A percentile compares a stretch with the other conserved stretches of the same genome.
Evolutionary conservation across 2,113 vertebrate species (phyloP).

Genomic region (Ibidorhyncha struthersii): DNA sequence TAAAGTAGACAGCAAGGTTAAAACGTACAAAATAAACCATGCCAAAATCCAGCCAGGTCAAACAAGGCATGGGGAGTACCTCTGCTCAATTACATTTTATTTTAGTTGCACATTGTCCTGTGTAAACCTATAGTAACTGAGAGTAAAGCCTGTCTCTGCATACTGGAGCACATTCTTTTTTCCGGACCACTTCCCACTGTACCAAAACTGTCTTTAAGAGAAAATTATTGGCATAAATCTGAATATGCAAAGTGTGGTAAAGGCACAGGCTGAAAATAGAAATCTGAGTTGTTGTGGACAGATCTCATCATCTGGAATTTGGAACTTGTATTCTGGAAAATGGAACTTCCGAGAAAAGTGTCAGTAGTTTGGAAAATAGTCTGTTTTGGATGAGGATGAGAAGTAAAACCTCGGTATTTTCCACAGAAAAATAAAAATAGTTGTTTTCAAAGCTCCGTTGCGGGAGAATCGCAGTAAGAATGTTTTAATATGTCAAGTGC

Average conservation of each 20-base stretch:
- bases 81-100: background rate
- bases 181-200: background rate
- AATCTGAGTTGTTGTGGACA: background rate
- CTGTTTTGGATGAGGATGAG: background rate
- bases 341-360: background rate
- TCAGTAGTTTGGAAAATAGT: slow-evolving; percentile 1
- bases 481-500: background rate
- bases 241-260: background rate
- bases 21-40: background rate
- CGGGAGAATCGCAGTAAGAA: background rate
- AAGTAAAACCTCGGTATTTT: background rate
- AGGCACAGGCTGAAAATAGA: background rate
- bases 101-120: background rate
- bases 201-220: background rate
- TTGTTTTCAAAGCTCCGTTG: background rate
- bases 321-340: slow-evolving; percentile 19
- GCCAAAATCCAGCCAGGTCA: background rate
- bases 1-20: background rate
- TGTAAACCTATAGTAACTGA: background rate
- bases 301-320: background rate
- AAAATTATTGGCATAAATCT: background rate
- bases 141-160: background rate
- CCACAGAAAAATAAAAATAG: background rate
- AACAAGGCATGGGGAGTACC: background rate
- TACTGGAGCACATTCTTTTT: background rate